These are phyloP conservation scores for Tromatobia lineatoria DNA, from an alignment of 2,888 invertebrate genomes.

Conservation along the genomic window DNA sequence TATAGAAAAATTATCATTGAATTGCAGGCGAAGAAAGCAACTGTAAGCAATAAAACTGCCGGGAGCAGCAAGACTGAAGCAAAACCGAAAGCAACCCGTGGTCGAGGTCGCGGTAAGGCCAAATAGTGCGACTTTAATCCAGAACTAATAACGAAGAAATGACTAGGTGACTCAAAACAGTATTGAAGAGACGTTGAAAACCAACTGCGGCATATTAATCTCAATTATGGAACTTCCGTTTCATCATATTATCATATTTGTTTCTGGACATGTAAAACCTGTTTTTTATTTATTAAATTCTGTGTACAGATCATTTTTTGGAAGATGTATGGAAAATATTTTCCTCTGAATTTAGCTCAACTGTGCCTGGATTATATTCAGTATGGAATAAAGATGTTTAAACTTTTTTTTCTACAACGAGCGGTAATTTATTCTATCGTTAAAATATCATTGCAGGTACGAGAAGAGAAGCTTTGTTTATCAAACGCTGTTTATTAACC, in stretches of 20 bases:
- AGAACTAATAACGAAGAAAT: background rate
- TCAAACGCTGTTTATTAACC: no score
- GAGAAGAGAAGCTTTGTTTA: background rate
- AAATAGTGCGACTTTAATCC: constrained; percentile 66
- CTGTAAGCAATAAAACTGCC: constrained; percentile 66
- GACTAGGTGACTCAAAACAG: background rate
- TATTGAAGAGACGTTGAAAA: background rate
- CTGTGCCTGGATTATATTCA: background rate
- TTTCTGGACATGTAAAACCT: background rate
- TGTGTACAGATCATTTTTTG: background rate
- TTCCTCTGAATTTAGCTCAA: background rate
- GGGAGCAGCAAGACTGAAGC: constrained; percentile 68
- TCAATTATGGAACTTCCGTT: background rate
- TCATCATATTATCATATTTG: background rate
- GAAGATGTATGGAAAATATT: background rate
- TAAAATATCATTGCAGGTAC: no score
- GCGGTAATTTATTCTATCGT: background rate
- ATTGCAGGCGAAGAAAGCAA: constrained; percentile 76
- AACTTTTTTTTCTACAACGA: background rate
- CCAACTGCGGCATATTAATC: background rate
- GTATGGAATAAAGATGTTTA: constrained; percentile 2
- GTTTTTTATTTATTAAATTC: constrained; percentile 5
- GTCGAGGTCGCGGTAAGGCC: constrained; percentile 77
- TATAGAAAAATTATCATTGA: constrained; percentile 11
- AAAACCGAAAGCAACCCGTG: constrained; percentile 72